A percentile compares a stretch with the other conserved stretches of the same genome.
Conservation (phyloP, 1,140 invertebrate species). For the Lysiphlebus fabarum region DNA sequence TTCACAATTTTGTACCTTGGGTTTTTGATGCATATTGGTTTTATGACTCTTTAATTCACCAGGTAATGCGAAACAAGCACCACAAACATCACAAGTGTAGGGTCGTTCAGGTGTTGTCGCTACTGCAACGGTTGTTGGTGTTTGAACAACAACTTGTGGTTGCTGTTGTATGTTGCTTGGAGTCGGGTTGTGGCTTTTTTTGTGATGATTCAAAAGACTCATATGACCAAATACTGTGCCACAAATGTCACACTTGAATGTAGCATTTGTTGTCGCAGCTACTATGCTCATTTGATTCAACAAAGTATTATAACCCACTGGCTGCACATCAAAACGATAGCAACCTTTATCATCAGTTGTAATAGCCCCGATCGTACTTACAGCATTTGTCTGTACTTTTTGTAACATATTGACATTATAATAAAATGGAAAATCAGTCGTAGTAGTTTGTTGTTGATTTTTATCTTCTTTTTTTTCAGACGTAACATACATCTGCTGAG, state of each 20-base stretch:
- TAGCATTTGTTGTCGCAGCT: slow-evolving; percentile 70
- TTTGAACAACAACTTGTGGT: slow-evolving; percentile 58
- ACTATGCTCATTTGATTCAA: slow-evolving; percentile 60
- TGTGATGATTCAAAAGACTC: slow-evolving; percentile 75
- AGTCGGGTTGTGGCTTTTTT: slow-evolving; percentile 68
- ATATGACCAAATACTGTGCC: slow-evolving; percentile 78
- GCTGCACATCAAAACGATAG: slow-evolving; percentile 59
- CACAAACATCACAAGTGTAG: slow-evolving; percentile 60
- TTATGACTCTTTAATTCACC: slow-evolving; percentile 58
- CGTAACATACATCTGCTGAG: slow-evolving; percentile 52
- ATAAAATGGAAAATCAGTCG: slow-evolving; percentile 57
- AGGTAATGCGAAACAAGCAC: slow-evolving; percentile 58
- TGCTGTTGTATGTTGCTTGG: slow-evolving; percentile 56
- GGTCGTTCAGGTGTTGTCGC: slow-evolving; percentile 61
- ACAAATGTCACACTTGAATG: slow-evolving; percentile 83
- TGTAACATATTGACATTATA: slow-evolving; percentile 60
- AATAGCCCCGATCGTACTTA: slow-evolving; percentile 52
- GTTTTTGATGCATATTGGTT: slow-evolving; percentile 54
- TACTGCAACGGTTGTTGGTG: slow-evolving; percentile 56
- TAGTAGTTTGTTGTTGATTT: slow-evolving; percentile 47
- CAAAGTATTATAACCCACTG: slow-evolving; percentile 58
- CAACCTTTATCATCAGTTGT: slow-evolving; percentile 56
- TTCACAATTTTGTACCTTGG: slow-evolving; percentile 52
- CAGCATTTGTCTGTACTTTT: slow-evolving; percentile 53
- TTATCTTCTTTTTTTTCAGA: slow-evolving; percentile 52